These are phyloP conservation scores for Chrysina gloriosa DNA, from an alignment of 2,888 invertebrate species.

Conservation along the genomic window DNA sequence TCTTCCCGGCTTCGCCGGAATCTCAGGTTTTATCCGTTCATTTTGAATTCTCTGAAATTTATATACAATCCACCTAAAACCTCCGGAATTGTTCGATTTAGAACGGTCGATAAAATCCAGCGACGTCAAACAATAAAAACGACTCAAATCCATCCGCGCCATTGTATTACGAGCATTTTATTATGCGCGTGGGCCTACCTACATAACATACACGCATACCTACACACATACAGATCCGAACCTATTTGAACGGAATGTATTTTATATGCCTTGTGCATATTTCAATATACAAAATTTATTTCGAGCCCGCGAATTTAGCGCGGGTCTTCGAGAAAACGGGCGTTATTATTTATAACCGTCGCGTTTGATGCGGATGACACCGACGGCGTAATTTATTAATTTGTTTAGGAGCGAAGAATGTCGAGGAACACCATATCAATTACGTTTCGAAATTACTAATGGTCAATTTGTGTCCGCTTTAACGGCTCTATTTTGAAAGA, in stretches of 20 bases:
- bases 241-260: not conserved
- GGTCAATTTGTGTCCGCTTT: conserved; percentile 21
- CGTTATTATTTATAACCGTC: conserved; percentile 8
- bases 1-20: too few species aligned
- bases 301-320: conserved; percentile 2
- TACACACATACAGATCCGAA: not conserved
- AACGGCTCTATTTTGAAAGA: conserved; percentile 27
- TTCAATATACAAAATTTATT: conserved; percentile 23
- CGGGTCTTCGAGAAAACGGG: not conserved
- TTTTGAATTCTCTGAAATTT: too few species aligned
- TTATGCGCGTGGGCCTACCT: not conserved
- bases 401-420: conserved; percentile 11
- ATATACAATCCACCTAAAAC: too few species aligned
- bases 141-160: too few species aligned
- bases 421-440: conserved; percentile 9
- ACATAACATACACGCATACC: not conserved
- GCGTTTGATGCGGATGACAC: conserved; percentile 7
- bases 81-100: too few species aligned
- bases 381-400: conserved; percentile 4
- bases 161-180: too few species aligned
- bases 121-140: too few species aligned
- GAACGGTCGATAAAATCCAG: too few species aligned
- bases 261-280: not conserved
- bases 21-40: too few species aligned
- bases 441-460: conserved; percentile 26